These are phyloP conservation scores for Clitarchus hookeri DNA, from an alignment of 2,888 invertebrate species.

Conservation along the genomic window DNA sequence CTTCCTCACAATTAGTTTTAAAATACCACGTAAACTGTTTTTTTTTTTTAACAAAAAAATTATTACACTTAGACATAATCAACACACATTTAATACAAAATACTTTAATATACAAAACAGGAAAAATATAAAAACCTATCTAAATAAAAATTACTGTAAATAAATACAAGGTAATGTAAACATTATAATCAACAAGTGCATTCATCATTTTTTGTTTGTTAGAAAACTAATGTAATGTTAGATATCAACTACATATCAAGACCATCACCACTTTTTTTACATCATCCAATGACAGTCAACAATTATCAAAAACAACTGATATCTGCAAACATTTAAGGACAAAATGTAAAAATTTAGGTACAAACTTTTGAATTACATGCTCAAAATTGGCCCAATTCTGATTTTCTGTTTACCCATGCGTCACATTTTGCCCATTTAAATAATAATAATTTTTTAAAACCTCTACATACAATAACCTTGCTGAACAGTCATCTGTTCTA, in stretches of 20 bases:
- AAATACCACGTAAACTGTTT: too few relatives aligned
- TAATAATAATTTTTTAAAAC: neutral
- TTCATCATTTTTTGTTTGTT: neutral
- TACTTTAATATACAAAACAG: too few relatives aligned
- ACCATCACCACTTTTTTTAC: constrained; percentile 2
- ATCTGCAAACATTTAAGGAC: neutral
- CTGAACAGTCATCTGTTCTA: neutral
- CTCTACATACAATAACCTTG: neutral
- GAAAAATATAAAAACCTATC: too few relatives aligned
- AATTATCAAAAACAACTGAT: neutral
- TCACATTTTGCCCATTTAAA: neutral
- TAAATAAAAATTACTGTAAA: neutral
- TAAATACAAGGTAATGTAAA: neutral
- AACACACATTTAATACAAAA: too few relatives aligned
- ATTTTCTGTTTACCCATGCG: neutral
- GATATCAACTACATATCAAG: neutral
- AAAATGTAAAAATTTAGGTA: neutral
- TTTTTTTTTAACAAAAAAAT: too few relatives aligned
- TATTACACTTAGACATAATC: too few relatives aligned
- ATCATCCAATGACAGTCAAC: neutral
- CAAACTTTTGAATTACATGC: neutral
- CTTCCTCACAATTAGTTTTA: too few relatives aligned
- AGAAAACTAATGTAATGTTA: neutral
- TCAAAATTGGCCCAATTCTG: neutral
- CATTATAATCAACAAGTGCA: neutral